Evolutionary conservation across 2,888 invertebrate genomes (phyloP).

Genomic region (Achlya flavicornis): DNA sequence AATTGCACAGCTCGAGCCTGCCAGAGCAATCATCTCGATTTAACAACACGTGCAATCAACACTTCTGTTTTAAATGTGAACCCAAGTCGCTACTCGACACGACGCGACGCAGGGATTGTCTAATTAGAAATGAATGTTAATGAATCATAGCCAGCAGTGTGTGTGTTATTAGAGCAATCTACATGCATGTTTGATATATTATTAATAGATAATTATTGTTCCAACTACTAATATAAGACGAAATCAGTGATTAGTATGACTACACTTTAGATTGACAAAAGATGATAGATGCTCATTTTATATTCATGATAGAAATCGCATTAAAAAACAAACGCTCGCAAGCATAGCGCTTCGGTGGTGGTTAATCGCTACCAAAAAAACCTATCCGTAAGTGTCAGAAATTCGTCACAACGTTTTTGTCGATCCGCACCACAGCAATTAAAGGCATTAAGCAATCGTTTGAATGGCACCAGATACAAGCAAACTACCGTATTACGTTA

Average conservation of each 20-base stretch:
- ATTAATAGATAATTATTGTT: not conserved
- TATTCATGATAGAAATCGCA: constrained; percentile 9
- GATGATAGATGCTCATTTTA: constrained; percentile 12
- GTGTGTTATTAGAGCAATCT: not conserved
- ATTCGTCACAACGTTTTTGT: constrained; percentile 50
- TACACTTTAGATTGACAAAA: constrained; percentile 5
- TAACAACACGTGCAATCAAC: constrained; percentile 48
- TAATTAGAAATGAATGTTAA: not conserved
- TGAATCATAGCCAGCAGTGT: not conserved
- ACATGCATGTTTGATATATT: not conserved
- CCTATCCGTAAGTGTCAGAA: constrained; percentile 39
- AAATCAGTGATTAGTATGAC: not conserved
- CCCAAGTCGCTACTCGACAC: not conserved
- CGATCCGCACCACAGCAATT: constrained; percentile 58
- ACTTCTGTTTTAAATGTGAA: constrained; percentile 23
- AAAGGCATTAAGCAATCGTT: constrained; percentile 70
- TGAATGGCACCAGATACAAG: constrained; percentile 68
- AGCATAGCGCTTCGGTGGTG: constrained; percentile 31
- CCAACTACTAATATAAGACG: not conserved
- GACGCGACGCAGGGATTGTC: not conserved
- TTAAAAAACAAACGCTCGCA: constrained; percentile 29
- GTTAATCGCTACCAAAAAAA: constrained; percentile 37
- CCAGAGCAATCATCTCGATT: constrained; percentile 58
- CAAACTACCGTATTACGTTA: constrained; percentile 82
- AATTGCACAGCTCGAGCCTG: constrained; percentile 73